These are phyloP conservation scores for Apis mellifera DNA, from an alignment of 1,140 invertebrate species.

Conservation along the genomic window Amel_HAv3.1 CM009931.2:3682501-3683000, in stretches of 20 bases:
- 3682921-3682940: no score
- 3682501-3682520: conserved; percentile 30
- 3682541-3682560: conserved; percentile 71
- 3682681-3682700: conserved; percentile 74
- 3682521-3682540: conserved; percentile 55
- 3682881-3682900: no score
- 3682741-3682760: conserved; percentile 71
- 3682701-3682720: conserved; percentile 77
- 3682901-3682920: no score
- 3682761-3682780: no score
- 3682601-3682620: conserved; percentile 48
- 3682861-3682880: no score
- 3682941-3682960: no score
- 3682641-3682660: conserved; percentile 30
- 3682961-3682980: no score
- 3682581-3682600: conserved; percentile 63
- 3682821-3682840: no score
- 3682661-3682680: conserved; percentile 63
- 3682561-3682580: conserved; percentile 60
- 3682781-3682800: no score
- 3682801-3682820: no score
- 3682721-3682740: conserved; percentile 63
- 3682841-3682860: no score
- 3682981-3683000: conserved; percentile 36
- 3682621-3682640: conserved; percentile 48